Evolutionary conservation across 2,888 invertebrate species (phyloP), one percentile per base, ranked within the genome.

Genomic region (Timandra comae): DNA sequence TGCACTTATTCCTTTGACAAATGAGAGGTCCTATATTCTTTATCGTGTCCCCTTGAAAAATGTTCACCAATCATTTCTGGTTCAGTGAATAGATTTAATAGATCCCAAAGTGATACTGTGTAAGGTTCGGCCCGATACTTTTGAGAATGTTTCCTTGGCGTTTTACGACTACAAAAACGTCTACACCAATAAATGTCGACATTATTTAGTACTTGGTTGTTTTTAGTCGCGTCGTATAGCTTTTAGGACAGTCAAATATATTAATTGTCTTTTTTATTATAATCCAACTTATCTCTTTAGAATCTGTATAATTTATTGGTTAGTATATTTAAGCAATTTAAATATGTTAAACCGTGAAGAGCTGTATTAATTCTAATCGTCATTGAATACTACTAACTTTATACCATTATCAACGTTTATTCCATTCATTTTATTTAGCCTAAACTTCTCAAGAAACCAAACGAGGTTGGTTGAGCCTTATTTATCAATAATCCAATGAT

Each of bases 401-500:
- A n/a, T n/a, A n/a, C n/a, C n/a, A n/a, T n/a, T n/a, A n/a, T n/a
- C n/a, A n/a, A n/a, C n/a, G n/a, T n/a, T n/a, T n/a, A n/a, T n/a
- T n/a, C n/a, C n/a, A n/a, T 16, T 16, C 16, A 16, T 5, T 16
- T 16, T 1, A 16, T 6, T 16, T 16, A 16, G 16, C 16, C 3
- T 16, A 6, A 16, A 16, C 4, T 16, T 16, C 4, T 16, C 1
- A 16, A 16, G 16, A 16, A 16, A 16, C 16, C 16, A 16, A 16
- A 3, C 6, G 16, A 16, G 16, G 3, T 6, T 16, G 16, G 16
- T 16, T 24, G 51, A 45, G 52, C 48, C 47, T 58, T 63, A 61
- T 63, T 24, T 63, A 63, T 64, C 60, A 63, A 63, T 61, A 60
- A 63, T 47, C 60, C 63, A 68, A 63, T 69, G 63, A 66, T 65